These are phyloP conservation scores for Pseudoatta argentina DNA, from an alignment of 1,140 invertebrate genomes.

Conservation along the genomic window DNA sequence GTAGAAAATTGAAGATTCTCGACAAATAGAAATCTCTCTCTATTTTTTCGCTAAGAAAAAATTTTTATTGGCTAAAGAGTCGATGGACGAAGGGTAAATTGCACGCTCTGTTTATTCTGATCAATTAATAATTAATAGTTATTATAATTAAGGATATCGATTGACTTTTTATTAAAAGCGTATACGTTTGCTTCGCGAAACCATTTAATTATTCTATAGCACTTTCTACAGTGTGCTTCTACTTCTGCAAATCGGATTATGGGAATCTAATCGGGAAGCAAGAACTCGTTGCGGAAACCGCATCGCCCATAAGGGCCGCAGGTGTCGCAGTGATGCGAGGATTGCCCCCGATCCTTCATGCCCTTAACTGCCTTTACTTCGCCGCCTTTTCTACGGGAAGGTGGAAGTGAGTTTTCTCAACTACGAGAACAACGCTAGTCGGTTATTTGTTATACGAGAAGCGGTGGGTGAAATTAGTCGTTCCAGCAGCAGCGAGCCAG, in stretches of 20 bases:
- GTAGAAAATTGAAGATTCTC: not conserved
- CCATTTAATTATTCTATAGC: slow-evolving; percentile 32
- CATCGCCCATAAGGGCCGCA: slow-evolving; percentile 27
- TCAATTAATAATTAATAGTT: slow-evolving; percentile 4
- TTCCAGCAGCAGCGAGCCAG: slow-evolving; percentile 51
- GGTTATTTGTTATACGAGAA: slow-evolving; percentile 80
- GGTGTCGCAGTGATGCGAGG: slow-evolving; percentile 32
- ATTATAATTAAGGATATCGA: not conserved
- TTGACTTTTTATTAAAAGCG: not conserved
- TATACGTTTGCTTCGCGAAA: not conserved
- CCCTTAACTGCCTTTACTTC: not conserved
- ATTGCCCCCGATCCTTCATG: not conserved
- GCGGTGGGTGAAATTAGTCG: slow-evolving; percentile 82
- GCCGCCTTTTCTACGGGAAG: slow-evolving; percentile 38
- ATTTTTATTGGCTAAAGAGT: not conserved
- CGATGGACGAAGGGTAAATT: not conserved
- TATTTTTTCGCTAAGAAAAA: not conserved
- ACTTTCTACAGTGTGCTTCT: slow-evolving; percentile 33
- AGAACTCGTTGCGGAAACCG: slow-evolving; percentile 45
- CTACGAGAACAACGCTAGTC: slow-evolving; percentile 43
- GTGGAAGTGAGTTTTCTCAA: slow-evolving; percentile 59
- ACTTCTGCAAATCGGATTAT: slow-evolving; percentile 52
- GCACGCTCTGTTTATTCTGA: not conserved
- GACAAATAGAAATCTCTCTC: not conserved
- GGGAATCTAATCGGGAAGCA: slow-evolving; percentile 52